Conservation (phyloP, 2,797 vertebrate species). For the Microctenopoma stevenorrisi region DNA sequence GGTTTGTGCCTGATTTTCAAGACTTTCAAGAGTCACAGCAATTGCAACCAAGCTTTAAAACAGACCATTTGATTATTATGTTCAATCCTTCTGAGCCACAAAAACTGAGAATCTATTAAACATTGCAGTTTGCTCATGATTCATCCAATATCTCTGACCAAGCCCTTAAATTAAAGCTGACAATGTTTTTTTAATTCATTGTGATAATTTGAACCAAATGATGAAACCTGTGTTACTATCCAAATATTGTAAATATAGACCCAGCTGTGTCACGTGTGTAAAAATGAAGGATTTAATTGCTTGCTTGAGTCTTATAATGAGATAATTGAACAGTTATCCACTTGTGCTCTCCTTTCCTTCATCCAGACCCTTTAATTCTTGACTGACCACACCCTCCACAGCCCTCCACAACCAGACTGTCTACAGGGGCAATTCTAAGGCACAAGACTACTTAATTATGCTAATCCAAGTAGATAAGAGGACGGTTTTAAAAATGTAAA, state of each 20-base stretch:
- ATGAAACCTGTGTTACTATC: neutral
- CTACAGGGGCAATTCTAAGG: conserved; percentile 44
- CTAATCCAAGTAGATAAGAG: conserved; percentile 75
- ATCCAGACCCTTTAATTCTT: conserved; percentile 20
- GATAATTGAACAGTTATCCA: conserved; percentile 25
- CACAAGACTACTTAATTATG: conserved; percentile 68
- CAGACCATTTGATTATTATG: too few species aligned
- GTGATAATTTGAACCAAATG: too few species aligned
- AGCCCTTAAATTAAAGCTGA: too few species aligned
- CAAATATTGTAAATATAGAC: too few species aligned
- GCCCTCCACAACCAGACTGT: conserved; percentile 36
- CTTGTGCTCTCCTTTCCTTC: neutral
- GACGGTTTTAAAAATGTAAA: conserved; percentile 53
- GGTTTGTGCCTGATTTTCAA: neutral
- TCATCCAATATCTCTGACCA: too few species aligned
- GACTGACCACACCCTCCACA: conserved; percentile 39
- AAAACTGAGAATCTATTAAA: too few species aligned
- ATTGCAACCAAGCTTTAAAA: too few species aligned
- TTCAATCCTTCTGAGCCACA: too few species aligned
- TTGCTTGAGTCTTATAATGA: conserved; percentile 51
- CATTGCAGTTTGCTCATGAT: too few species aligned
- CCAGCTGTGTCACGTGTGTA: conserved; percentile 1
- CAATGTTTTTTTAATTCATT: too few species aligned
- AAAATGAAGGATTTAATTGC: conserved; percentile 35
- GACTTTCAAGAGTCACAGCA: too few species aligned